phyloP scores from a whole-genome alignment of 2,797 vertebrate species.

The Rallus crepitans region DNA sequence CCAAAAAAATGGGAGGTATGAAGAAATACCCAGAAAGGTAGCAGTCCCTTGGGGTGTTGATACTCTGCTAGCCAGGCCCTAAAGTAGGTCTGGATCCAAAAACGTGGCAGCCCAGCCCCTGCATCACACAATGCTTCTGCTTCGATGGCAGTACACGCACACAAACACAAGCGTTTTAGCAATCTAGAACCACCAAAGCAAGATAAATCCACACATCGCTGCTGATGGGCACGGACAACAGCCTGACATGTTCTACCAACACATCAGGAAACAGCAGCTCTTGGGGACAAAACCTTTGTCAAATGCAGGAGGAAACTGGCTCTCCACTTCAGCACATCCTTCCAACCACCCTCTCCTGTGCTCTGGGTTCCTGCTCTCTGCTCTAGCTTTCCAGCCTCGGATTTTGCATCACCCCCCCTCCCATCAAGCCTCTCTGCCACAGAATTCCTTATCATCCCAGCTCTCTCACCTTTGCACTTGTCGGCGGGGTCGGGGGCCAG shows the following conservation, averaged over 20 bases:
- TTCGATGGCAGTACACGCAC: neutral
- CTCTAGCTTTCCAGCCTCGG: too few relatives aligned
- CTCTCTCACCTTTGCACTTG: constrained; percentile 84
- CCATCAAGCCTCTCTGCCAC: rapidly evolving
- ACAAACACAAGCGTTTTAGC: neutral
- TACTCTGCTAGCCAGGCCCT: neutral
- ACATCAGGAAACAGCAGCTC: neutral
- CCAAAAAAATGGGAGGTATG: neutral
- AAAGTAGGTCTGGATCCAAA: neutral
- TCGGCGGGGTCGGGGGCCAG: constrained; percentile 74
- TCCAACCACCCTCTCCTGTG: too few relatives aligned
- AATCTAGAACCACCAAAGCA: neutral
- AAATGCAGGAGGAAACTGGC: neutral
- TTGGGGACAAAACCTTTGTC: neutral
- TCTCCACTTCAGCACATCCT: constrained; percentile 72
- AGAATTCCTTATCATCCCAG: neutral
- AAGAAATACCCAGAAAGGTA: neutral
- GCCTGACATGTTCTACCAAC: neutral
- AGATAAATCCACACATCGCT: neutral
- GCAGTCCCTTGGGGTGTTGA: neutral
- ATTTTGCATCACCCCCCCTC: too few relatives aligned
- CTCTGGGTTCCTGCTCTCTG: too few relatives aligned
- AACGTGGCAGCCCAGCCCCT: neutral
- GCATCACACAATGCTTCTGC: neutral
- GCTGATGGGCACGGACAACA: rapidly evolving